Percentiles rank a stretch among this genome's conserved stretches.
These are phyloP conservation scores for Thalassarche chlororhynchos DNA, from an alignment of 2,113 vertebrate genomes.

Conservation along the genomic window DNA sequence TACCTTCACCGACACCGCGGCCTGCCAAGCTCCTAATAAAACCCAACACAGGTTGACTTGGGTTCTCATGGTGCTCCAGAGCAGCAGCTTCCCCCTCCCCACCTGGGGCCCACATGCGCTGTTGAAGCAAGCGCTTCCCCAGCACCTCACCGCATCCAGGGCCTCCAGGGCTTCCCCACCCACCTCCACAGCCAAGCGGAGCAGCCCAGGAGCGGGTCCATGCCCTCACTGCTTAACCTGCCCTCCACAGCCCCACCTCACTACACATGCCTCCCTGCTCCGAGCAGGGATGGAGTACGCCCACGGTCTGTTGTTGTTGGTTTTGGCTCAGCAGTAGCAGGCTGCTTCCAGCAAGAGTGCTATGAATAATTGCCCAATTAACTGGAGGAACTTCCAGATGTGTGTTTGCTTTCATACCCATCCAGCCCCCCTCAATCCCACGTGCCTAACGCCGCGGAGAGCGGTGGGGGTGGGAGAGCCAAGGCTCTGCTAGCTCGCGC, in stretches of 20 bases:
- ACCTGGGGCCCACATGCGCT: neutral
- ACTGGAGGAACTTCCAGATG: constrained; percentile 73
- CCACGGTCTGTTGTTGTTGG: constrained; percentile 50
- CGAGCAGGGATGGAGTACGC: neutral
- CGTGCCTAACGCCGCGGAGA: neutral
- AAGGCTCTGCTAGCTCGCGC: neutral
- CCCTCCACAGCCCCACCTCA: neutral
- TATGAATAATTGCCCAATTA: constrained; percentile 76
- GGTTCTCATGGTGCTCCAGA: neutral
- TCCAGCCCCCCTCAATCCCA: constrained; percentile 45
- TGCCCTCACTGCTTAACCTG: neutral
- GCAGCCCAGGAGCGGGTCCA: neutral
- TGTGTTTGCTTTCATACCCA: constrained; percentile 65
- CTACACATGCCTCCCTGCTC: neutral
- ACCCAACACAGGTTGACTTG: constrained; percentile 2
- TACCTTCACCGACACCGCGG: constrained; percentile 25
- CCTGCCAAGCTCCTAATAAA: constrained; percentile 61
- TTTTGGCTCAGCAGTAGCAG: constrained; percentile 61
- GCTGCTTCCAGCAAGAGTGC: constrained; percentile 63
- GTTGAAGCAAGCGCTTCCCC: neutral
- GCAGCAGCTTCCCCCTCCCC: neutral
- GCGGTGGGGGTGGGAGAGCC: neutral
- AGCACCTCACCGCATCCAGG: neutral
- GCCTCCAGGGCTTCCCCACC: neutral
- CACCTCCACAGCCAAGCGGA: neutral